Evolutionary conservation across 2,888 invertebrate species (phyloP).

Genomic region (Orgyia antiqua): DNA sequence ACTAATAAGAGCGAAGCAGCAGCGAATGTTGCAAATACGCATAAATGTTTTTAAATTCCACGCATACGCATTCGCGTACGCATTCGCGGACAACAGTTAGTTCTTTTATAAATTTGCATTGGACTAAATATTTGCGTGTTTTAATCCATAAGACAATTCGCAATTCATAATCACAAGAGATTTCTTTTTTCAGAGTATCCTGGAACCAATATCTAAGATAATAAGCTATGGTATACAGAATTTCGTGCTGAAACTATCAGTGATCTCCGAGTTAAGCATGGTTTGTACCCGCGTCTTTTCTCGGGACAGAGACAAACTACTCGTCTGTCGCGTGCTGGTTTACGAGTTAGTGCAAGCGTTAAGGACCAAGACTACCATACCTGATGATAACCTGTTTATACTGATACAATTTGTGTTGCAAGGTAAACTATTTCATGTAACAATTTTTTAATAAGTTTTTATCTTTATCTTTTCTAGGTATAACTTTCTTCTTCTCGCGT

Average conservation of each 20-base stretch:
- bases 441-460: too few relatives aligned
- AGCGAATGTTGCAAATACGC: too few relatives aligned
- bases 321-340: constrained; percentile 93
- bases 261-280: constrained; percentile 92
- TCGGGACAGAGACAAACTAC: constrained; percentile 95
- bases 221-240: constrained; percentile 95
- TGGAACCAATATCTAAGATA: constrained; percentile 97
- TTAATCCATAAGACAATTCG: too few relatives aligned
- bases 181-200: constrained; percentile 88
- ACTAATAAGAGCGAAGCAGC: too few relatives aligned
- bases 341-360: constrained; percentile 97
- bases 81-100: too few relatives aligned
- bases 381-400: constrained; percentile 95
- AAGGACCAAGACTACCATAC: constrained; percentile 95
- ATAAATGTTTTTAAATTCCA: too few relatives aligned
- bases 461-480: too few relatives aligned
- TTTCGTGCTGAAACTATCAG: constrained; percentile 86
- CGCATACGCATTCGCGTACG: too few relatives aligned
- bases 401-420: constrained; percentile 93
- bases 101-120: too few relatives aligned
- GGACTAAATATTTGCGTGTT: too few relatives aligned
- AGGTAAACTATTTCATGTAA: constrained; percentile 55
- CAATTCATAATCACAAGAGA: too few relatives aligned
- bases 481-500: too few relatives aligned
- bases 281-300: constrained; percentile 93